These are phyloP conservation scores for Eremobia ochroleuca DNA, from an alignment of 2,888 invertebrate genomes.

Conservation along the genomic window DNA sequence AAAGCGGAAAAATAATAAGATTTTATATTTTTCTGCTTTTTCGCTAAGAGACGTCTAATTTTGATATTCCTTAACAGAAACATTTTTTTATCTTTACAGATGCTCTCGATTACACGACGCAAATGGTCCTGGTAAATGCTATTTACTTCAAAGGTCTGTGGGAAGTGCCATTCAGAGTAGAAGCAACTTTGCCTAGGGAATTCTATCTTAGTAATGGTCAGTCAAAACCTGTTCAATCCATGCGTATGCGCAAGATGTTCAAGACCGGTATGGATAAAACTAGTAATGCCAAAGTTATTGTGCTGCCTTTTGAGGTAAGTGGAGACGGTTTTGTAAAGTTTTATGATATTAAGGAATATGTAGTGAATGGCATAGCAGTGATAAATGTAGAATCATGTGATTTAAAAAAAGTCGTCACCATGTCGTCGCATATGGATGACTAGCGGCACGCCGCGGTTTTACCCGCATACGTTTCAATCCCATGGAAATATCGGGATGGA, in stretches of 20 bases:
- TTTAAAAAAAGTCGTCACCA: not conserved
- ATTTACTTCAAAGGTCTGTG: slow-evolving; percentile 94
- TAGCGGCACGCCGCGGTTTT: too few species aligned
- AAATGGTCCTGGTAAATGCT: slow-evolving; percentile 93
- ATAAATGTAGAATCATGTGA: not conserved
- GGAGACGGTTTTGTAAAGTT: not conserved
- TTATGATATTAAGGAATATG: not conserved
- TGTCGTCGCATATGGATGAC: too few species aligned
- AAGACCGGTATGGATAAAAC: slow-evolving; percentile 88
- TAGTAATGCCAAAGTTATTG: slow-evolving; percentile 91
- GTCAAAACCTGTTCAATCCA: slow-evolving; percentile 90
- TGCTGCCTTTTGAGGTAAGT: slow-evolving; percentile 92
- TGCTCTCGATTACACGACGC: slow-evolving; percentile 87
- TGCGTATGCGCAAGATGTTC: slow-evolving; percentile 91
- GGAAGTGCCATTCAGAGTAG: slow-evolving; percentile 92
- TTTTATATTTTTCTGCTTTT: not conserved
- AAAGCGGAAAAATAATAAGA: not conserved
- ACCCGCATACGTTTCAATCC: too few species aligned
- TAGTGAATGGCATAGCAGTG: not conserved
- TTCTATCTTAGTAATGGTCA: slow-evolving; percentile 89
- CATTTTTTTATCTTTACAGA: slow-evolving; percentile 78
- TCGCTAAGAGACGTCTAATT: not conserved
- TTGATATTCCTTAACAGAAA: not conserved
- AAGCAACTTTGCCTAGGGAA: slow-evolving; percentile 86
- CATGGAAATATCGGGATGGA: too few species aligned